A percentile compares a stretch with the other conserved stretches of the same genome.
Evolutionary conservation across 2,888 invertebrate species (phyloP).

Genomic region (Agapostemon virescens): DNA sequence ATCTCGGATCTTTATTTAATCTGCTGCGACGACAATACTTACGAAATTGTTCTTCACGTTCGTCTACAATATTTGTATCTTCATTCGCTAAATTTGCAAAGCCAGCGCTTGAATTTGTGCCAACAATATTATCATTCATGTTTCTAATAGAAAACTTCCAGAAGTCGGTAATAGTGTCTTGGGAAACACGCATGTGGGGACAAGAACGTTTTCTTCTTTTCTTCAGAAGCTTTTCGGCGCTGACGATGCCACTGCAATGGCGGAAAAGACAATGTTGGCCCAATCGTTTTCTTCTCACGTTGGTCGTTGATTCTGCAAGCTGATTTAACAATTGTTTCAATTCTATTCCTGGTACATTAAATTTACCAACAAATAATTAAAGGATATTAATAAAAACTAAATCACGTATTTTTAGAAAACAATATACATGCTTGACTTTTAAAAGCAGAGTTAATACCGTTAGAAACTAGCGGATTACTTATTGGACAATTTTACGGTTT

Average conservation of each 20-base stretch:
- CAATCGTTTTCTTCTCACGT: constrained; percentile 29
- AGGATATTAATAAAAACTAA: neutral
- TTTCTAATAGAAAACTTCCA: constrained; percentile 30
- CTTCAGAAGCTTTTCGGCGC: constrained; percentile 25
- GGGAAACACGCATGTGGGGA: constrained; percentile 34
- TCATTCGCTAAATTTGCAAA: neutral
- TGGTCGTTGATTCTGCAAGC: constrained; percentile 27
- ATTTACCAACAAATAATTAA: too few species aligned
- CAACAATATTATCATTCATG: neutral
- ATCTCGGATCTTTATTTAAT: neutral
- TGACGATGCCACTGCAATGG: constrained; percentile 47
- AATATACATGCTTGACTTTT: neutral
- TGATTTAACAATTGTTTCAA: neutral
- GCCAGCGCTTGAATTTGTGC: neutral
- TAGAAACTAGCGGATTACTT: neutral
- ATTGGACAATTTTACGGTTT: neutral
- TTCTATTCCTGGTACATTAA: neutral
- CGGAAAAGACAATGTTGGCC: constrained; percentile 36
- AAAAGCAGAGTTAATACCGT: neutral
- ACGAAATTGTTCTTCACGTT: neutral
- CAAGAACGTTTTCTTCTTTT: constrained; percentile 23
- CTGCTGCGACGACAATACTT: neutral
- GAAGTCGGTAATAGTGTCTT: constrained; percentile 13
- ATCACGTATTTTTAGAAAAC: neutral
- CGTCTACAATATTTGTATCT: neutral